Conservation (phyloP, 2,113 vertebrate genomes). For the Corythaixoides concolor region DNA sequence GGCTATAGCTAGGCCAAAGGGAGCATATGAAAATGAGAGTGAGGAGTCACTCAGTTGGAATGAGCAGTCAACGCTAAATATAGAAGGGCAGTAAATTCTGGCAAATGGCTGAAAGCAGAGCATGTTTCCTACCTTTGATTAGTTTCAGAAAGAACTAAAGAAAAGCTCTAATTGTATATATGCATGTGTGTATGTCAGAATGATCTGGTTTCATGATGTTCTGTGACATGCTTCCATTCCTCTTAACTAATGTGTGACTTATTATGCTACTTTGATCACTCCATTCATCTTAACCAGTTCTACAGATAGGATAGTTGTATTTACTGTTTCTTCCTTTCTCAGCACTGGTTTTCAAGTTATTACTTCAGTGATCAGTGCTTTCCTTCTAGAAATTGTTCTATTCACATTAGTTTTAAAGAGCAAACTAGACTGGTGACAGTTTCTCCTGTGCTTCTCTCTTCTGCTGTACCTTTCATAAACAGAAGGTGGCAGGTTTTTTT, state of each 20-base stretch:
- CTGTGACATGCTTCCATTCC: not conserved
- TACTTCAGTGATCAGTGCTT: not conserved
- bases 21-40: not conserved
- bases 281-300: not conserved
- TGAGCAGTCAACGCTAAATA: not conserved
- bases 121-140: not conserved
- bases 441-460: not conserved
- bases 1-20: not conserved
- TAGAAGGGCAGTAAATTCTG: not conserved
- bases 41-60: not conserved
- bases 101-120: not conserved
- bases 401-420: not conserved
- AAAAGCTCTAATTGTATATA: rapidly evolving
- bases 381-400: not conserved
- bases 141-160: not conserved
- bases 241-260: not conserved
- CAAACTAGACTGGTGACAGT: not conserved
- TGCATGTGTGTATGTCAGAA: not conserved
- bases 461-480: slow-evolving; percentile 17
- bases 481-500: slow-evolving; percentile 29
- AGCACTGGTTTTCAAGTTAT: not conserved
- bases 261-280: not conserved
- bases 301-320: not conserved
- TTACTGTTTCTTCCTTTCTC: not conserved
- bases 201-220: not conserved